Base-by-base conservation (phyloP, 2,113 vertebrate genomes). In the Forbesichthys papilliferus region DNA sequence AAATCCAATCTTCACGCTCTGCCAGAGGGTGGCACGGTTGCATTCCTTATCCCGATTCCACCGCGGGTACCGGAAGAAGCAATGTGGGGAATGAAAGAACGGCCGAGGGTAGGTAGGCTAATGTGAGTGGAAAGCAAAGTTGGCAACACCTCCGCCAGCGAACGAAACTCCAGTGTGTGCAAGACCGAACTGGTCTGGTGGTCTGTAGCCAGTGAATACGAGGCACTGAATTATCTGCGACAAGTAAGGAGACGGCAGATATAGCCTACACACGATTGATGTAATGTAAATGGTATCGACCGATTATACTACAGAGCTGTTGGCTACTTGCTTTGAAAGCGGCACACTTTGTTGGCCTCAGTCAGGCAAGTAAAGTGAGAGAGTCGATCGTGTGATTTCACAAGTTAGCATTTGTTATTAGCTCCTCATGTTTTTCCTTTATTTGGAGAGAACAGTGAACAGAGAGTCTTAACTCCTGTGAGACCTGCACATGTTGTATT, bases 21-120 rank as follows among this genome's bases (percentile, higher is more conserved):
- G 77, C 92, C 92, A 84, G 84, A 34, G 51, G 88, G 89, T 85
- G 42, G 90, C 89, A 86, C 60, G 88, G 86, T 88, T 89, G 90
- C 16, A 58, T 69, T 61, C 48, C 11, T 77, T 74, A 75, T 82
- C 53, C 58, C n/a, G 3, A 64, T 18, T 48, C 48, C 58, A 63
- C 7, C 9, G 46, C 4, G 5, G 48, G 3, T 52, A 87, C 88
- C 87, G 90, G 88, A 91, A 91, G 73, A 78, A 20, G 58, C 55
- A 1, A 48, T 11, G 14, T 52, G 20, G 61, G 70, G 36, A 70
- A 53, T 66, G 8, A 60, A 47, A 36, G 75, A 75, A 47, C 14
- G 8, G 0, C 0, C 1, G 55, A 58, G 55, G 5, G 70, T 64
- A 70, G 36, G 36, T 64, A 70, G 36, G 36, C 5, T 42, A 72